Conservation (phyloP, 2,888 invertebrate genomes). For the Agrypnus murinus region DNA sequence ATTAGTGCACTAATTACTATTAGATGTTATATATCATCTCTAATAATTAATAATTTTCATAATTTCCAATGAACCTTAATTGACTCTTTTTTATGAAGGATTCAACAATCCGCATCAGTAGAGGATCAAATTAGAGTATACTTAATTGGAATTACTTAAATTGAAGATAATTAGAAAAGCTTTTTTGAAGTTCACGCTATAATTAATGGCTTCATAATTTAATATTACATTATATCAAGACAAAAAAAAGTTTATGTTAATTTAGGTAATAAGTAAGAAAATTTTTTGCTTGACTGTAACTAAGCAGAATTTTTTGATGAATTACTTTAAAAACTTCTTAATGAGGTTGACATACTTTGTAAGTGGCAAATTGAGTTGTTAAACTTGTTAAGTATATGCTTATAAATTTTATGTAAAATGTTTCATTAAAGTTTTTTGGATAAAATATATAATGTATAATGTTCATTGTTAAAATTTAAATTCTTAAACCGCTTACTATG, state of each 20-base stretch:
- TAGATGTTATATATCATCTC: slow-evolving; percentile 6
- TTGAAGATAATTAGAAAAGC: no score
- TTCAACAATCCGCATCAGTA: no score
- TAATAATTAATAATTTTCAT: slow-evolving; percentile 3
- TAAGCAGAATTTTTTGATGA: slow-evolving; percentile 18
- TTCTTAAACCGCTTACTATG: no score
- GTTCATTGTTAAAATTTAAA: no score
- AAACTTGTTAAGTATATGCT: slow-evolving; percentile 12
- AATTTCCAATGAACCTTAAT: no score
- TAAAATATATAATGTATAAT: not conserved
- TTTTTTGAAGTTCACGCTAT: no score
- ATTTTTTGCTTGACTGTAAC: slow-evolving; percentile 1
- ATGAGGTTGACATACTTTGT: slow-evolving; percentile 18
- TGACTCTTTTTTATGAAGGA: no score
- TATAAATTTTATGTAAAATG: not conserved
- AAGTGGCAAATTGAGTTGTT: slow-evolving; percentile 19
- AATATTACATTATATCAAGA: no score
- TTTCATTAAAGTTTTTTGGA: not conserved
- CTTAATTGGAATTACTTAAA: no score
- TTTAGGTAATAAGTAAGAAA: not conserved
- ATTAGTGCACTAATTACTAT: slow-evolving; percentile 24
- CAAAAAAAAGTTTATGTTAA: no score
- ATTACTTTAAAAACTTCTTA: slow-evolving; percentile 19
- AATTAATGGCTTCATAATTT: no score
- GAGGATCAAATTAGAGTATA: no score